phyloP scores from a whole-genome alignment of 2,888 invertebrate genomes.

The Mayetiola destructor region DNA sequence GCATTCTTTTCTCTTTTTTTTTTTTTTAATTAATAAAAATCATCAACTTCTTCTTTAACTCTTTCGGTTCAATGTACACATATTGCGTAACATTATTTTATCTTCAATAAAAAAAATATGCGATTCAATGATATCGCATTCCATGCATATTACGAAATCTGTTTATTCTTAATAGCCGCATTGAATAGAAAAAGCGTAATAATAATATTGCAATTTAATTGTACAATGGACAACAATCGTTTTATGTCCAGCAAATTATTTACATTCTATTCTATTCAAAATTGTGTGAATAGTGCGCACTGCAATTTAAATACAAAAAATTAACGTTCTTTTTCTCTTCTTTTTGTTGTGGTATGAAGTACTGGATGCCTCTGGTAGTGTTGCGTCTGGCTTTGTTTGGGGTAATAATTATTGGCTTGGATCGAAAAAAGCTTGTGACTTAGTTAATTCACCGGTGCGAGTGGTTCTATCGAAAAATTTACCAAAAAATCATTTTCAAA shows the following conservation, averaged over 20 bases:
- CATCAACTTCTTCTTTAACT: background rate
- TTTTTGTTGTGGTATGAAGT: conserved; percentile 23
- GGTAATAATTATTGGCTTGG: conserved; percentile 39
- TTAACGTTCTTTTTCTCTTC: background rate
- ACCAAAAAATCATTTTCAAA: conserved; percentile 8
- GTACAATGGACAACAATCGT: no score
- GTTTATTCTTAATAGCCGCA: no score
- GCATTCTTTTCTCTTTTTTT: no score
- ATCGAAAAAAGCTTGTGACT: conserved; percentile 30
- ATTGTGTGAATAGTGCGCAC: background rate
- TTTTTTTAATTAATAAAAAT: background rate
- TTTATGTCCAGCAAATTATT: no score
- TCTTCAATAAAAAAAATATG: conserved; percentile 2
- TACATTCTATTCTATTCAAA: conserved; percentile 16
- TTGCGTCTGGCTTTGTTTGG: conserved; percentile 34
- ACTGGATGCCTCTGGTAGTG: conserved; percentile 36
- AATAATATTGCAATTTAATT: no score
- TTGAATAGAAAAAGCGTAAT: no score
- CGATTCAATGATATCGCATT: background rate
- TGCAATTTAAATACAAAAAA: background rate
- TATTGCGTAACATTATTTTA: background rate
- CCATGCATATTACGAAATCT: conserved; percentile 2
- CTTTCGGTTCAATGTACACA: background rate
- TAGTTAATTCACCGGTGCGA: background rate
- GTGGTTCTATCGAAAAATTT: conserved; percentile 6